Evolutionary conservation across 2,797 vertebrate genomes (phyloP).

Genomic region (Taenioides sp.): DNA sequence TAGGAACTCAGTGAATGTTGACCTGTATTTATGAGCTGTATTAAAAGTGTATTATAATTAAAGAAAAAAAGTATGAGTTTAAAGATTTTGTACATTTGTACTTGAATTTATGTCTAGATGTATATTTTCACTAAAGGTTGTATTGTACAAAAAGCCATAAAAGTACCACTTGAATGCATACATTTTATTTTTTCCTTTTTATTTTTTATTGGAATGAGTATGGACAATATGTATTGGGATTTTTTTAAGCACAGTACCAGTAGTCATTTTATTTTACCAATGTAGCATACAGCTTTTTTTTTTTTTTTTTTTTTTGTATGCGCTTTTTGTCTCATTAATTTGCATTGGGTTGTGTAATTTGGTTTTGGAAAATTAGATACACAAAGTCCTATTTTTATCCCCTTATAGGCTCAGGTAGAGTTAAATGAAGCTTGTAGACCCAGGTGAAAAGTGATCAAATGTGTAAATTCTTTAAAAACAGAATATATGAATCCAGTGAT

Average conservation of each 20-base stretch:
- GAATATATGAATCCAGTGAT: conserved; percentile 37
- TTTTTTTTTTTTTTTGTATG: no score
- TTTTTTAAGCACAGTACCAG: conserved; percentile 78
- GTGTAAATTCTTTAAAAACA: conserved; percentile 25
- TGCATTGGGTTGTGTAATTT: conserved; percentile 41
- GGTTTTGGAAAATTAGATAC: conserved; percentile 52
- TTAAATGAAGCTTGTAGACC: conserved; percentile 33
- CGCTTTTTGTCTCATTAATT: conserved; percentile 65
- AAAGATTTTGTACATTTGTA: conserved; percentile 95
- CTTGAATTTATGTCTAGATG: conserved; percentile 88
- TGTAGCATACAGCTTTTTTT: conserved; percentile 73
- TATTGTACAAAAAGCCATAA: conserved; percentile 88
- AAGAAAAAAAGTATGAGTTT: conserved; percentile 87
- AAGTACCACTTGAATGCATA: conserved; percentile 86
- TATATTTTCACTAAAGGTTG: conserved; percentile 91
- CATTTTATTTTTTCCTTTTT: conserved; percentile 77
- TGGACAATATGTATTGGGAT: conserved; percentile 74
- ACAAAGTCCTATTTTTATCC: conserved; percentile 30
- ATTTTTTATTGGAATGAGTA: conserved; percentile 72
- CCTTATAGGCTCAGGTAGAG: conserved; percentile 40
- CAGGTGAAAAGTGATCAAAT: conserved; percentile 14
- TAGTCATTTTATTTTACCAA: conserved; percentile 68
- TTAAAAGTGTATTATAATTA: conserved; percentile 90
- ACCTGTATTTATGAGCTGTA: conserved; percentile 85
- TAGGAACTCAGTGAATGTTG: conserved; percentile 81